A percentile compares a stretch with the other conserved stretches of the same genome.
phyloP scores from a whole-genome alignment of 1,140 invertebrate species.

The Brachionus paranguensis region DNA sequence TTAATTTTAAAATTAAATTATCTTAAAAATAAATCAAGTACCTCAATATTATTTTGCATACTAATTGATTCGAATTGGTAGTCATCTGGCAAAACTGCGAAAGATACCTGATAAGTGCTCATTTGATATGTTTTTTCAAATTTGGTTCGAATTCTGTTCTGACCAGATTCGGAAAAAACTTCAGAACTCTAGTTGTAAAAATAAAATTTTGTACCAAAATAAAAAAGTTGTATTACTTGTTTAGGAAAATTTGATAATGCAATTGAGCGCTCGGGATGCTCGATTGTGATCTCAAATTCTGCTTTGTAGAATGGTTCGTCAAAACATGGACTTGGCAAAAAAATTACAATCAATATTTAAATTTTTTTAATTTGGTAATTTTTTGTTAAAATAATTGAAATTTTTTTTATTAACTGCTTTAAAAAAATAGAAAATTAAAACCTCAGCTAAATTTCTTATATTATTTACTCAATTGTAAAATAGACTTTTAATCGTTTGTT shows the following conservation, averaged over 20 bases:
- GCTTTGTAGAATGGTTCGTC: constrained; percentile 35
- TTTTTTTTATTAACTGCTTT: too few relatives aligned
- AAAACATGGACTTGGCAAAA: not conserved
- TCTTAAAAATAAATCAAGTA: not conserved
- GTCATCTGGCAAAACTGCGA: constrained; percentile 3
- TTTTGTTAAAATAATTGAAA: too few relatives aligned
- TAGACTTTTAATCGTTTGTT: too few relatives aligned
- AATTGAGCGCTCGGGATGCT: not conserved
- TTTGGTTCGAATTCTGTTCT: not conserved
- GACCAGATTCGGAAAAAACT: not conserved
- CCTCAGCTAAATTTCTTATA: too few relatives aligned
- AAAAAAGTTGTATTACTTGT: not conserved
- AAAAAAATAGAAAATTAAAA: too few relatives aligned
- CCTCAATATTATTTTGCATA: not conserved
- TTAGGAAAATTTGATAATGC: constrained; percentile 29
- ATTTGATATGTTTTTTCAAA: not conserved
- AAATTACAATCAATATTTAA: too few relatives aligned
- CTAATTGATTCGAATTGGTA: not conserved
- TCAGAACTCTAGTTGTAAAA: not conserved
- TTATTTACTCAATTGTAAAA: too few relatives aligned
- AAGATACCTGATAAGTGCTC: constrained; percentile 8
- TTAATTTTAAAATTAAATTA: constrained; percentile 73
- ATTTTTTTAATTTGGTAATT: too few relatives aligned
- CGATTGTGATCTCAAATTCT: constrained; percentile 2
- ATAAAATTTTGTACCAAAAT: constrained; percentile 48